A percentile compares a stretch with the other conserved stretches of the same genome.
Evolutionary conservation across 2,888 invertebrate species (phyloP).

Genomic region (Tillus elongatus): DNA sequence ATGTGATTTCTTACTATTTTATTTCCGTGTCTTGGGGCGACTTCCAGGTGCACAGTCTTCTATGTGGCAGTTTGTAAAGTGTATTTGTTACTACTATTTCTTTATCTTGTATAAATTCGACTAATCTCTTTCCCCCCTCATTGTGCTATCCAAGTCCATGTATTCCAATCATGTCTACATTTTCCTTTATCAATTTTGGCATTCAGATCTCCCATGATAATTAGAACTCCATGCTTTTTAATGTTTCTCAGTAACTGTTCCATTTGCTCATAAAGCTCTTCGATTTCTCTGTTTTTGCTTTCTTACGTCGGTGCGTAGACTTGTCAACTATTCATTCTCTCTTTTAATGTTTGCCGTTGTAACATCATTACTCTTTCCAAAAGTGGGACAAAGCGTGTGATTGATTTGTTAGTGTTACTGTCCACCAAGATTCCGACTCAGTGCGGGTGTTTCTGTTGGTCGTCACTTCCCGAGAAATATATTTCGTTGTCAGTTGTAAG

Average conservation of each 20-base stretch:
- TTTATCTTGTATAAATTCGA: too few relatives aligned
- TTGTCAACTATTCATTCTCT: background rate
- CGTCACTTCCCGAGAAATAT: constrained; percentile 9
- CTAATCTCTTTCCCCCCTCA: constrained; percentile 2
- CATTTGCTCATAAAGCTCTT: too few relatives aligned
- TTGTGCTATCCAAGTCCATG: constrained; percentile 2
- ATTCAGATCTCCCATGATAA: too few relatives aligned
- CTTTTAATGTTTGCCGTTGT: constrained; percentile 4
- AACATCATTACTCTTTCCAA: constrained; percentile 7
- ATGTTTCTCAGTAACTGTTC: too few relatives aligned
- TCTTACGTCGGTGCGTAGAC: constrained; percentile 8
- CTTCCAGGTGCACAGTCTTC: constrained; percentile 1
- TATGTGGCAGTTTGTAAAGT: constrained; percentile 1
- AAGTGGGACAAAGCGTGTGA: background rate
- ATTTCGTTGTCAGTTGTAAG: constrained; percentile 6
- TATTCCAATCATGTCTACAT: too few relatives aligned
- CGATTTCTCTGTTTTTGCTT: constrained; percentile 2
- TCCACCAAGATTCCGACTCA: constrained; percentile 5
- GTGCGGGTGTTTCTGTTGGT: constrained; percentile 3
- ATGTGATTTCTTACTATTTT: constrained; percentile 1
- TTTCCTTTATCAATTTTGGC: too few relatives aligned
- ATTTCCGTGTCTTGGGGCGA: constrained; percentile 1
- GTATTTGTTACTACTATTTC: constrained; percentile 2
- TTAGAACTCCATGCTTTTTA: too few relatives aligned
- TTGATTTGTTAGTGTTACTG: background rate